Percentiles rank a stretch among this genome's conserved stretches.
phyloP scores from a whole-genome alignment of 2,888 invertebrate genomes.

The Altica lythri region DNA sequence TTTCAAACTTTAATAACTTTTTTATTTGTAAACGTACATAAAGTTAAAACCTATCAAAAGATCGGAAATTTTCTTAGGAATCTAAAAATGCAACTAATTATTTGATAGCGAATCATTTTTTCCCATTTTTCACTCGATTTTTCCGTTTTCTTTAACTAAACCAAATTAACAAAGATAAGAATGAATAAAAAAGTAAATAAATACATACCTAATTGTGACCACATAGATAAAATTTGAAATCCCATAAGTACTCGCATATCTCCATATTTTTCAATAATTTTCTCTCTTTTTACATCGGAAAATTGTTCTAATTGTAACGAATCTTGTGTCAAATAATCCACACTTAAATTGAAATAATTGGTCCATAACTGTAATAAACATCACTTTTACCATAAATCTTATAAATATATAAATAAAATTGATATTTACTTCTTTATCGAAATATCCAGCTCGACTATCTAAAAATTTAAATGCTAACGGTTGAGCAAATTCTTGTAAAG shows the following conservation, averaged over 20 bases:
- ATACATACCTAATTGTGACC: conserved; percentile 79
- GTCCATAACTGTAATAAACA: conserved; percentile 62
- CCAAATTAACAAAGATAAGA: too few relatives aligned
- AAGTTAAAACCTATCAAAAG: too few relatives aligned
- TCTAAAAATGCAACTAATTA: too few relatives aligned
- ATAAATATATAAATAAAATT: background rate
- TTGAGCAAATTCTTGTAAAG: conserved; percentile 86
- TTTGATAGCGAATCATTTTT: too few relatives aligned
- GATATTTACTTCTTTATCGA: conserved; percentile 72
- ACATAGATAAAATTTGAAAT: conserved; percentile 87
- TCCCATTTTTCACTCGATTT: too few relatives aligned
- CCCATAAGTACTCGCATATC: conserved; percentile 94
- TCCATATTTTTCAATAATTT: conserved; percentile 78
- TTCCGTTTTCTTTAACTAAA: too few relatives aligned
- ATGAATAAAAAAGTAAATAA: background rate
- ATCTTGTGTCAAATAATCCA: conserved; percentile 79
- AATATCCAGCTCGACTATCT: conserved; percentile 69
- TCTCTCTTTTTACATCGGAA: conserved; percentile 77
- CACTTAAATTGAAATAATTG: conserved; percentile 79
- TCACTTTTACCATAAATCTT: background rate
- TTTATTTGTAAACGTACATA: too few relatives aligned
- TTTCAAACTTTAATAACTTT: too few relatives aligned
- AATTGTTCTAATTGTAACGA: conserved; percentile 81
- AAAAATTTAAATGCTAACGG: conserved; percentile 84
- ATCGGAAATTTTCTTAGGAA: too few relatives aligned